Conservation (phyloP, 2,888 invertebrate species). For the Agrilus cyanescens region DNA sequence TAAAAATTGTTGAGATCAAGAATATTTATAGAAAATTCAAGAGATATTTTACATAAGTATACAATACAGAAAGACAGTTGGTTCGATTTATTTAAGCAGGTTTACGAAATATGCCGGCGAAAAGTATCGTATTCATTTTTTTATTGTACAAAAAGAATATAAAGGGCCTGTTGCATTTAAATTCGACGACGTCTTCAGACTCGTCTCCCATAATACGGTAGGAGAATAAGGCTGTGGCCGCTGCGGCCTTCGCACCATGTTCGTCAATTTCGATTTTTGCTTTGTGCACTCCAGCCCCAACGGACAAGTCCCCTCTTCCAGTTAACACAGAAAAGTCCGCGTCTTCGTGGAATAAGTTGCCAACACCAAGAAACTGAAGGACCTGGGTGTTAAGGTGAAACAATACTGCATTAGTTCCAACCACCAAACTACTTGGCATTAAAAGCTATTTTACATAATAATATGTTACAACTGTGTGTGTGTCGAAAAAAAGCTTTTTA, state of each 20-base stretch:
- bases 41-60: too few relatives aligned
- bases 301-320: conserved; percentile 31
- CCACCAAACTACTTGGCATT: neutral
- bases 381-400: conserved; percentile 27
- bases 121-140: conserved; percentile 49
- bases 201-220: conserved; percentile 52
- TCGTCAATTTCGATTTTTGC: conserved; percentile 77
- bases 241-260: conserved; percentile 76
- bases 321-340: conserved; percentile 46
- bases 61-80: neutral
- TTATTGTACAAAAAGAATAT: conserved; percentile 69
- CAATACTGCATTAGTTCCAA: neutral
- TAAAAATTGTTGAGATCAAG: neutral
- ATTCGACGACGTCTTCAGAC: conserved; percentile 57
- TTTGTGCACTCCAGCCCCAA: conserved; percentile 58
- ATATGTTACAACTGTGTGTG: too few relatives aligned
- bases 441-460: too few relatives aligned
- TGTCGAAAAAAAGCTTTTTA: too few relatives aligned
- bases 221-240: conserved; percentile 72
- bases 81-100: conserved; percentile 8
- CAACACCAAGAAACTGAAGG: conserved; percentile 43
- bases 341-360: conserved; percentile 38
- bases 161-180: conserved; percentile 76
- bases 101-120: conserved; percentile 52
- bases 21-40: neutral